Percentiles rank a stretch among this genome's conserved stretches.
These are phyloP conservation scores for Labeo calbasu DNA, from an alignment of 2,797 vertebrate genomes.

Conservation along the genomic window DNA sequence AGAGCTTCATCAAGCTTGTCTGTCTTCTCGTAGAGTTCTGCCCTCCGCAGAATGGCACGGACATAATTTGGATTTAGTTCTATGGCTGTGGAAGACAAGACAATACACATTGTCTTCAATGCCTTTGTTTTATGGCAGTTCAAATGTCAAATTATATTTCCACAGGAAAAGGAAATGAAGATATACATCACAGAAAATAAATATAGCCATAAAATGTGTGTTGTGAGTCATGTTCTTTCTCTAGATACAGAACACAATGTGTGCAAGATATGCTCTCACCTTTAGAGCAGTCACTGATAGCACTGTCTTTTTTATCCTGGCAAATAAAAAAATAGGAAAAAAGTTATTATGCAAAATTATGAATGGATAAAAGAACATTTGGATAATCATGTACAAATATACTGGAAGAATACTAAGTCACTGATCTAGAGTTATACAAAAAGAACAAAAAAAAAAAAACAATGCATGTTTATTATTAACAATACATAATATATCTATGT, in stretches of 20 bases:
- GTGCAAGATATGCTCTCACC: conserved; percentile 73
- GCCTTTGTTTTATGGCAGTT: not conserved
- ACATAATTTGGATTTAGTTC: conserved; percentile 89
- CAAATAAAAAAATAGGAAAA: conserved; percentile 50
- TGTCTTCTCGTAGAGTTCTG: conserved; percentile 91
- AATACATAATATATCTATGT: not conserved
- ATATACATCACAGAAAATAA: not conserved
- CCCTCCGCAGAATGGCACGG: conserved; percentile 88
- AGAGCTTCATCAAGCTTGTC: conserved; percentile 95
- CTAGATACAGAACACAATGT: not conserved
- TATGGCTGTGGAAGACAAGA: conserved; percentile 77
- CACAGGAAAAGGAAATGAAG: not conserved
- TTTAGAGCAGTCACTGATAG: conserved; percentile 90
- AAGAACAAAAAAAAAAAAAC: not conserved
- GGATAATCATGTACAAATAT: not conserved
- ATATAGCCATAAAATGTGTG: not conserved
- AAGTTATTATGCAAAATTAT: conserved; percentile 4
- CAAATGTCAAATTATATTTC: not conserved
- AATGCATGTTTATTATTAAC: not conserved
- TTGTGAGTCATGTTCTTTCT: not conserved
- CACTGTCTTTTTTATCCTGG: conserved; percentile 88
- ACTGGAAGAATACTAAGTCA: too few relatives aligned
- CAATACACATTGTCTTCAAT: not conserved
- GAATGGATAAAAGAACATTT: not conserved
- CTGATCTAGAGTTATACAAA: not conserved